Base-by-base conservation (phyloP, 2,113 vertebrate genomes). In the Hipposideros armiger region DNA sequence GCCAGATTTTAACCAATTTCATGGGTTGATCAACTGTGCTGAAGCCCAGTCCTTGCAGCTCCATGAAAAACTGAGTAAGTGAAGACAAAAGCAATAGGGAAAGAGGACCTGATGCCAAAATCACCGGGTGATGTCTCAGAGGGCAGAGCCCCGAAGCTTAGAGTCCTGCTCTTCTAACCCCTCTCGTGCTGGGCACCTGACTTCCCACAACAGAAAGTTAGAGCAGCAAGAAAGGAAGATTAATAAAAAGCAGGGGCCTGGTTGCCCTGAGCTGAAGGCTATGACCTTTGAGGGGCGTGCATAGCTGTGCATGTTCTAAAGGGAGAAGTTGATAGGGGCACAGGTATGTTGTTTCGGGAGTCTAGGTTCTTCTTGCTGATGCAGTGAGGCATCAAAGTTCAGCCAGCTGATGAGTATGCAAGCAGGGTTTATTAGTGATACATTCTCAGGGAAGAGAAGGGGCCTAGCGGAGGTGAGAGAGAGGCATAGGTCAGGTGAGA, bases 51-150 rank as follows among this genome's bases (percentile, higher is more conserved):
- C 26, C n/a, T 60, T 67, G 3, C 30, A 11, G 19, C 17, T 52
- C 36, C 0, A 1, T 9, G 22, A 26, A 54, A 52, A 47, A 40
- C 32, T 36, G 26, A 45, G 30, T 58, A 7, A 76, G 24, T 73
- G 47, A 70, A 67, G 47, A 10, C 11, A 32, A 45, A 56, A 47
- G 13, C 26, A 20, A 19, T 19, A 3, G 7, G 11, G 56, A 58
- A 6, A 62, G 5, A 60, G 3, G 2, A 47, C 28, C 3, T 17
- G 40, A 54, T 3, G 19, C 28, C 2, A 7, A 50, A n/a, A 26
- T 66, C 50, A 9, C 32, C 1, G 2, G 0, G 8, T 0, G 5
- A n/a, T 1, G 7, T 32, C 52, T 32, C 67, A 15, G 0, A 36
- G 30, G 19, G 42, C 40, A 54, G 66, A 72, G 20, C n/a, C 1